phyloP scores from a whole-genome alignment of 2,888 invertebrate species.

The Nebria brevicollis region DNA sequence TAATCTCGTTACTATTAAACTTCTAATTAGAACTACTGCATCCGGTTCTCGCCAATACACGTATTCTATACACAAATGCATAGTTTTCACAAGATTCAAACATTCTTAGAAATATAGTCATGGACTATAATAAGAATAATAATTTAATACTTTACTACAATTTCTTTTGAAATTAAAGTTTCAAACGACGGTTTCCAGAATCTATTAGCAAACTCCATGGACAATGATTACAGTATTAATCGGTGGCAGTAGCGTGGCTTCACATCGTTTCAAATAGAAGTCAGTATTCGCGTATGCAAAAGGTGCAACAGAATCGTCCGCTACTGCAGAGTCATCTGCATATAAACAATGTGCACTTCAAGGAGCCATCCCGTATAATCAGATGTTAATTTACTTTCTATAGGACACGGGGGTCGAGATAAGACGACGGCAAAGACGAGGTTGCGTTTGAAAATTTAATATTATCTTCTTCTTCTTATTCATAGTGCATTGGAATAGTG shows the following conservation, averaged over 20 bases:
- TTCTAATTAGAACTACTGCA: too few relatives aligned
- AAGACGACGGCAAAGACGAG: conserved; percentile 11
- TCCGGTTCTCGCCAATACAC: too few relatives aligned
- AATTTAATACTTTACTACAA: too few relatives aligned
- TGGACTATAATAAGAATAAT: too few relatives aligned
- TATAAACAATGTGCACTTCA: conserved; percentile 44
- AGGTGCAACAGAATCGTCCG: conserved; percentile 9
- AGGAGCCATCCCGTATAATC: conserved; percentile 31
- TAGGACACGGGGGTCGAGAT: conserved; percentile 30
- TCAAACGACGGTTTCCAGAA: background rate
- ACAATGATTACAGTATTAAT: background rate
- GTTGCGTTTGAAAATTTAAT: conserved; percentile 39
- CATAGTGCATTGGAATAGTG: background rate
- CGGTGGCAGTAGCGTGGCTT: background rate
- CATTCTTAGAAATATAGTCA: too few relatives aligned
- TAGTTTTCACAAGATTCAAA: too few relatives aligned
- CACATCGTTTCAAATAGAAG: background rate
- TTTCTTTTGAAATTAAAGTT: too few relatives aligned
- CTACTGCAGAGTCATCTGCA: conserved; percentile 30
- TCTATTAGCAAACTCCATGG: background rate
- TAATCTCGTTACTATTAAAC: too few relatives aligned
- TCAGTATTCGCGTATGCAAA: conserved; percentile 28
- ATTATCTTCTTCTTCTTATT: conserved; percentile 8
- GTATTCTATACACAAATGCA: too few relatives aligned
- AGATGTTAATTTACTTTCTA: conserved; percentile 45